Evolutionary conservation across 2,113 vertebrate genomes (phyloP).

Genomic region (Oenanthe oenanthe): DNA sequence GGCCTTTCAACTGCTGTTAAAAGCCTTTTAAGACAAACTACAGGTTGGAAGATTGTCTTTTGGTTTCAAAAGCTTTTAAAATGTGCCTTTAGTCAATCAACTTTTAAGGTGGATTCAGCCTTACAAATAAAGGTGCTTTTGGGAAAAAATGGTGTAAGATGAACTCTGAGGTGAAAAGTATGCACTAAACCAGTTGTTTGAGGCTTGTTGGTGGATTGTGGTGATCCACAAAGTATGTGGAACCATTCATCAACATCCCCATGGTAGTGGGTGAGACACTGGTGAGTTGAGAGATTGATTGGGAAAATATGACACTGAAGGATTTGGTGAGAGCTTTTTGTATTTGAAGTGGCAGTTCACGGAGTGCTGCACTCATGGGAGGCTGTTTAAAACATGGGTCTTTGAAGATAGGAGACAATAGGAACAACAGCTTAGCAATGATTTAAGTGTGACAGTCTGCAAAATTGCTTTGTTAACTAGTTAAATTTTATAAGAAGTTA

Average conservation of each 20-base stretch:
- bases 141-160: not conserved
- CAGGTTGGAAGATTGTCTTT: not conserved
- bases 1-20: not conserved
- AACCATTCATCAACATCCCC: not conserved
- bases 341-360: not conserved
- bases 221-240: not conserved
- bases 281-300: not conserved
- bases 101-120: not conserved
- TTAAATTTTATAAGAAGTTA: not conserved
- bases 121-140: not conserved
- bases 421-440: not conserved
- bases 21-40: not conserved
- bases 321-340: not conserved
- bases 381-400: not conserved
- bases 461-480: not conserved
- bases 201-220: not conserved
- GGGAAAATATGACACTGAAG: not conserved
- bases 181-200: not conserved
- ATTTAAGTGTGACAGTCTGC: not conserved
- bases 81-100: not conserved
- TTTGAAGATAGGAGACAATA: not conserved
- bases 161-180: not conserved
- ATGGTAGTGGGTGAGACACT: not conserved
- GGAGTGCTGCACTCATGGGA: not conserved
- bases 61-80: not conserved